Base-by-base conservation (phyloP, 2,797 vertebrate species). In the Parambassis ranga region DNA sequence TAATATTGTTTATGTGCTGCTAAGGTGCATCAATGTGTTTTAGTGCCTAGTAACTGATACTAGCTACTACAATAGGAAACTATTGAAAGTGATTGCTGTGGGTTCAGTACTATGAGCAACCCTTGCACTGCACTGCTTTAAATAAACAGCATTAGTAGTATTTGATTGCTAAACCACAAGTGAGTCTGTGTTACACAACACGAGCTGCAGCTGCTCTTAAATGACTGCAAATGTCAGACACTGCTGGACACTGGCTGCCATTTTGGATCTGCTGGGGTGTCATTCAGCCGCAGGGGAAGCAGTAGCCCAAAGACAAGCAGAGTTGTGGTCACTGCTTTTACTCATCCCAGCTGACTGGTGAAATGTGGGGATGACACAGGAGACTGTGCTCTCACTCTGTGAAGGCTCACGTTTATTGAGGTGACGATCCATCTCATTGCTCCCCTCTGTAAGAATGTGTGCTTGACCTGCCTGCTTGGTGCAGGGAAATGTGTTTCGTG, bases 161-260 rank as follows among this genome's bases (percentile, higher is more conserved):
- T n/a, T n/a, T n/a, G n/a, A 5, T 47, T 22, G 22, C 6, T 37
- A 15, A 27, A 13, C 8, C 0, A 13, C 33, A 30, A 65, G 13
- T 14, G 3, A 31, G 24, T 18, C 14, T 22, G 18, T 2, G 33
- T 75, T 68, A 35, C 48, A 60, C 47, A 73, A 82, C 37, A 36
- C 42, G 38, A 66, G 19, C 55, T 66, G 48, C 81, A 78, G 72
- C 75, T 72, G 75, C 58, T 57, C 62, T 41, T 52, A 28, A 72
- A 41, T 75, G 83, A 69, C 73, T 64, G 30, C 72, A 65, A 10
- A 37, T 43, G 59, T 52, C 46, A 61, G 73, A 44, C 68, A 33
- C 53, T 4, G 62, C 63, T 63, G 66, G 78, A 77, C 70, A 65
- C 50, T 50, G 26, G 68, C 79, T 83, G 84, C 65, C 81, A 55